Evolutionary conservation across 1,140 invertebrate species (phyloP).

Genomic region (Leptinotarsa lineolata): DNA sequence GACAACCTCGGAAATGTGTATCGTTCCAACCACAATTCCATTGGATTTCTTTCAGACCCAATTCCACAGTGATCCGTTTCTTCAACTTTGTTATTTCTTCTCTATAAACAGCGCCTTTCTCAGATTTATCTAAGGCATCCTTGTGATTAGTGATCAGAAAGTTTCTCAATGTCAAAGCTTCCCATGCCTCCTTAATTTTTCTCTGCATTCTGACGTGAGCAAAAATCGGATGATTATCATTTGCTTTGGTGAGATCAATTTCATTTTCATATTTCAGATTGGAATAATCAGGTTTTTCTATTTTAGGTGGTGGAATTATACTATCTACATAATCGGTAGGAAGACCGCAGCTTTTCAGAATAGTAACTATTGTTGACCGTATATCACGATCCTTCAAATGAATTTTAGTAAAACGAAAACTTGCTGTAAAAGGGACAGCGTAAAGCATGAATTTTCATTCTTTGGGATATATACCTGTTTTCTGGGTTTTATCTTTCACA

Average conservation of each 20-base stretch:
- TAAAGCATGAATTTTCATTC: conserved; percentile 2
- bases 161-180: conserved; percentile 59
- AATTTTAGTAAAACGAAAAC: conserved; percentile 75
- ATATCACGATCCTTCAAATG: conserved; percentile 70
- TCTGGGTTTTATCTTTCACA: conserved; percentile 67
- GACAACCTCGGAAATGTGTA: conserved; percentile 81
- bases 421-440: conserved; percentile 54
- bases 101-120: conserved; percentile 63
- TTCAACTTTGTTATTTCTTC: conserved; percentile 70
- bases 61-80: conserved; percentile 59
- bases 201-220: conserved; percentile 59
- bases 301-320: conserved; percentile 56
- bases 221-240: conserved; percentile 61
- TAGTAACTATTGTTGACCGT: conserved; percentile 73
- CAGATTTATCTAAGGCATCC: conserved; percentile 64
- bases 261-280: conserved; percentile 43
- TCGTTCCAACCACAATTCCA: conserved; percentile 90
- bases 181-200: conserved; percentile 60
- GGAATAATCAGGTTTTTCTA: conserved; percentile 34
- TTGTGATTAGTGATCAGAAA: conserved; percentile 71
- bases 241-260: conserved; percentile 60
- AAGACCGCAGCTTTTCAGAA: conserved; percentile 80
- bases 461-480: conserved; percentile 37
- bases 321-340: conserved; percentile 83
- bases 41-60: conserved; percentile 65